A percentile compares a stretch with the other conserved stretches of the same genome.
Evolutionary conservation across 2,888 invertebrate genomes (phyloP).

Genomic region (Scotopteryx bipunctaria): DNA sequence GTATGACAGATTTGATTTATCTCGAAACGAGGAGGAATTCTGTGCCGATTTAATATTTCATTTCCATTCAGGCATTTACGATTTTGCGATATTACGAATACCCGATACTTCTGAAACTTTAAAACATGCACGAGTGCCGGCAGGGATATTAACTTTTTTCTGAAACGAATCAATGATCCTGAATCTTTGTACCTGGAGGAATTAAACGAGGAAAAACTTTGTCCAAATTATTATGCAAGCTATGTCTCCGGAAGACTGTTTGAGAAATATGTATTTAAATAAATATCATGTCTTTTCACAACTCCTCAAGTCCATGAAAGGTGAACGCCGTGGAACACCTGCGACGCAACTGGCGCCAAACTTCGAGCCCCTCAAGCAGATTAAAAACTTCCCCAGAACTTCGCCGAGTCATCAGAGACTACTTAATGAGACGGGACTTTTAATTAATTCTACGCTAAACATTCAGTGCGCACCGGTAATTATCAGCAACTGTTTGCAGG

Average conservation of each 20-base stretch:
- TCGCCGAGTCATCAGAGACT: conserved; percentile 39
- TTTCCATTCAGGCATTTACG: conserved; percentile 6
- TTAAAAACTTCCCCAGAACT: conserved; percentile 14
- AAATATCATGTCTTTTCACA: too few species aligned
- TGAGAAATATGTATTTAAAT: too few species aligned
- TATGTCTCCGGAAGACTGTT: too few species aligned
- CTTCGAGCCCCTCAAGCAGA: conserved; percentile 17
- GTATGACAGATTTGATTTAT: conserved; percentile 16
- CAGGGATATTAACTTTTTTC: not conserved
- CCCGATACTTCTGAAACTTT: too few species aligned
- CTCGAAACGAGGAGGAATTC: conserved; percentile 5
- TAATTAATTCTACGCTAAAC: conserved; percentile 69
- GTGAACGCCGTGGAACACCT: not conserved
- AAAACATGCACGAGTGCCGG: not conserved
- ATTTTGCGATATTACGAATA: not conserved
- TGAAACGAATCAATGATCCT: not conserved
- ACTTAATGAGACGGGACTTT: conserved; percentile 70
- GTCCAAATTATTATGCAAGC: too few species aligned
- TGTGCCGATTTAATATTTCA: conserved; percentile 12
- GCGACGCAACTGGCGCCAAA: conserved; percentile 18
- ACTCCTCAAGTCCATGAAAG: not conserved
- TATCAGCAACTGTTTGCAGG: not conserved
- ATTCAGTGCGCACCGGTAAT: conserved; percentile 38
- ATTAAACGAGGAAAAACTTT: too few species aligned
- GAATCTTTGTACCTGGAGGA: too few species aligned